Base-by-base conservation (phyloP, 2,888 invertebrate species). In the Sturmia bella region DNA sequence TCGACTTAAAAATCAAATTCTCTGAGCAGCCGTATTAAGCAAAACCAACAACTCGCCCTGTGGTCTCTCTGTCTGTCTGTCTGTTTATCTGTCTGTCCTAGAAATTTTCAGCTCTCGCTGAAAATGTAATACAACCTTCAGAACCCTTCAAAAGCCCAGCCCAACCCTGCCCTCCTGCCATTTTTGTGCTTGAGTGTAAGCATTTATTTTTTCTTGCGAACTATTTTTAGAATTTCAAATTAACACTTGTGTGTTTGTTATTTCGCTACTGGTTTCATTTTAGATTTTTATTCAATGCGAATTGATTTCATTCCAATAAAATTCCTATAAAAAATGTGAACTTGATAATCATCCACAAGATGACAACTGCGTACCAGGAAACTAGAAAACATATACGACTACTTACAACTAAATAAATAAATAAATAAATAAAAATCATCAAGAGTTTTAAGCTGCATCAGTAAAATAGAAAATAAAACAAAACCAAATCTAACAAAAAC, bases 311-410 rank as follows among this genome's bases (percentile, higher is more conserved):
- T 59, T 79, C 66, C 72, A 79, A 59, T 79, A 52, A 45, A 79
- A 79, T 73, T 73, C 24, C 66, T 78, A 66, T 39, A 54, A 69
- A 68, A 52, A 39, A 56, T 61, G 41, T 82, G 79, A 82, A 82
- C 82, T 82, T 81, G 81, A 79, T 82, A 82, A 82, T 82, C 82
- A 78, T 82, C 78, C 78, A 64, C 78, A 82, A 78, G 82, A 82
- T 75, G 82, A 82, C 82, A 82, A 82, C 82, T 78, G 82, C 82
- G 82, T 82, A 82, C 79, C 82, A 82, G 82, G 82, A 82, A 82
- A 78, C 82, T 48, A 17, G 63, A 59, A 63, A 41, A 63, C 32
- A 32, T 32, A 32, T 32, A 32, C 32, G 50, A 59, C 52, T 24
- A 48, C 17, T 19, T 37, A 56, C n/a, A 41, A 27, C 7, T 21